Percentiles rank a stretch among this genome's conserved stretches.
Conservation (phyloP, 2,888 invertebrate genomes). For the Idaea biselata region DNA sequence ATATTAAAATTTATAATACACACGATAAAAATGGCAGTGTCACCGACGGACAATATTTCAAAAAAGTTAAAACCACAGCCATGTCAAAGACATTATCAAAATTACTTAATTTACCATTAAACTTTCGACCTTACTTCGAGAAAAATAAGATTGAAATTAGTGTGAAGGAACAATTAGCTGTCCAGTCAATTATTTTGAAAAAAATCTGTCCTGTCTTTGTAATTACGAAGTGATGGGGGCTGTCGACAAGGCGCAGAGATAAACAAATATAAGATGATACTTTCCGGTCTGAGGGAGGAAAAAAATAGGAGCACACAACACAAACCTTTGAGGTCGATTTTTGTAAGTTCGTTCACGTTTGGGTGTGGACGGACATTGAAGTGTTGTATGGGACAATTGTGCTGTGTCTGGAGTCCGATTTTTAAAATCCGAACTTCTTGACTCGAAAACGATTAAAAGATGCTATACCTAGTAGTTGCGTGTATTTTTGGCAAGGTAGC, state of each 20-base stretch:
- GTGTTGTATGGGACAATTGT: background rate
- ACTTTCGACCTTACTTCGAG: background rate
- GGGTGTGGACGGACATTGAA: no score
- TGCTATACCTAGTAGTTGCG: no score
- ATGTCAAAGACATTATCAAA: slow-evolving; percentile 43
- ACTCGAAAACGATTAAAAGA: no score
- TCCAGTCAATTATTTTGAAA: slow-evolving; percentile 70
- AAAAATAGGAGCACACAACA: slow-evolving; percentile 7
- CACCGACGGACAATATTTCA: slow-evolving; percentile 64
- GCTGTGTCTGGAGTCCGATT: background rate
- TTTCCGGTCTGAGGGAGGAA: slow-evolving; percentile 49
- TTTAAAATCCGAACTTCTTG: no score
- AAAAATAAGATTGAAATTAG: slow-evolving; percentile 21
- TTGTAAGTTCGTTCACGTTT: no score
- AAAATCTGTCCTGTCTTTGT: slow-evolving; percentile 70
- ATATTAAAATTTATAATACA: slow-evolving; percentile 35
- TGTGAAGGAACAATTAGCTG: slow-evolving; percentile 22
- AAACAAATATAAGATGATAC: slow-evolving; percentile 75
- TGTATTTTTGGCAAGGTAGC: no score
- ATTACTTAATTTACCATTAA: slow-evolving; percentile 1
- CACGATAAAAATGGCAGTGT: slow-evolving; percentile 66
- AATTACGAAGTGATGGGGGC: slow-evolving; percentile 69
- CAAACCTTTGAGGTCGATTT: slow-evolving; percentile 4
- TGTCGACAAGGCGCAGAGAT: slow-evolving; percentile 68
- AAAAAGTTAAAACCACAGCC: slow-evolving; percentile 44